Conservation (phyloP, 1,140 invertebrate genomes). For the Asbolus verrucosus region DNA sequence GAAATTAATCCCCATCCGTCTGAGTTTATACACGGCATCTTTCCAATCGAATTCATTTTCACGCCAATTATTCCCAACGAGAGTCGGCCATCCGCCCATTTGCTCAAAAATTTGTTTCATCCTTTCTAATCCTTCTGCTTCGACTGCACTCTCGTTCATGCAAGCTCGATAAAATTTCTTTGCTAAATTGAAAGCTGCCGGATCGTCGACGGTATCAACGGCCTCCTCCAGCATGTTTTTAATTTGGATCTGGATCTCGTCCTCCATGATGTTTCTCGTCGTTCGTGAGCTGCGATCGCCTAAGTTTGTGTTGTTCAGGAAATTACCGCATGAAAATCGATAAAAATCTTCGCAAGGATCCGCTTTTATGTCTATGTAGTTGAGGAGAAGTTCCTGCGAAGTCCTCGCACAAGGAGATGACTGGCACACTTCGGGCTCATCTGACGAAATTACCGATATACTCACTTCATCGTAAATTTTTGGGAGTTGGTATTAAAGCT, state of each 20-base stretch:
- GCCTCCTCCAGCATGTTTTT: conserved; percentile 57
- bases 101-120: conserved; percentile 66
- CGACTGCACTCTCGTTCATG: conserved; percentile 58
- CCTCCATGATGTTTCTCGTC: conserved; percentile 50
- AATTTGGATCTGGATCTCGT: conserved; percentile 50
- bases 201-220: conserved; percentile 48
- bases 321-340: conserved; percentile 83
- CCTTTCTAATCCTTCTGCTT: conserved; percentile 63
- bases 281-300: conserved; percentile 47
- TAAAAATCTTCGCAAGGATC: conserved; percentile 94
- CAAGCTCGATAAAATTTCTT: conserved; percentile 60
- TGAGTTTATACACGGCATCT: conserved; percentile 55
- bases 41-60: conserved; percentile 65
- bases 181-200: conserved; percentile 51
- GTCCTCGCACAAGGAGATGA: conserved; percentile 50
- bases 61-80: conserved; percentile 69
- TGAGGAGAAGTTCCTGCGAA: conserved; percentile 52
- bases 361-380: conserved; percentile 79
- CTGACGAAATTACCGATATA: conserved; percentile 49
- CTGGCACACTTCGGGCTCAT: conserved; percentile 49
- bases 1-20: conserved; percentile 57
- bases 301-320: conserved; percentile 53
- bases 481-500: too few species aligned
- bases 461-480: background rate
- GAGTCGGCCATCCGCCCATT: conserved; percentile 74